A percentile compares a stretch with the other conserved stretches of the same genome.
These are phyloP conservation scores for Protosalanx chinensis DNA, from an alignment of 2,797 vertebrate genomes.

Conservation along the genomic window DNA sequence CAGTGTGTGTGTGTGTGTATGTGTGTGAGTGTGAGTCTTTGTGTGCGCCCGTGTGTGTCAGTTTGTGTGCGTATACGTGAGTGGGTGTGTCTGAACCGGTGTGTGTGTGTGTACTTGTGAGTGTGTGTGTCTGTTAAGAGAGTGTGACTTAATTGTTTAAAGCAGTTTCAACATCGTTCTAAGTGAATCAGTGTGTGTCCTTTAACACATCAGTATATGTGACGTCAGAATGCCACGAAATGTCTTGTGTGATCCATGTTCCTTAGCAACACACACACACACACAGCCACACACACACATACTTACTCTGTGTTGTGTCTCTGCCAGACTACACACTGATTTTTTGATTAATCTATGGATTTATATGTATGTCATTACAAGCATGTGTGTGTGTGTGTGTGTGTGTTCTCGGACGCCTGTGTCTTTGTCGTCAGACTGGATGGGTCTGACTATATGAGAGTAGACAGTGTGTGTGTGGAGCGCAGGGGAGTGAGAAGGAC, in stretches of 20 bases:
- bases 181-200: conserved; percentile 60
- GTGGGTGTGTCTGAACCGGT: neutral
- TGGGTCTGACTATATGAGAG: conserved; percentile 72
- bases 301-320: conserved; percentile 33
- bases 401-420: conserved; percentile 42
- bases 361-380: conserved; percentile 36
- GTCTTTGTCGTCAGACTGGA: conserved; percentile 59
- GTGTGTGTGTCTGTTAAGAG: conserved; percentile 54
- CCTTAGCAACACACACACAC: conserved; percentile 21
- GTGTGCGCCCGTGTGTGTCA: neutral
- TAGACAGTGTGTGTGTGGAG: conserved; percentile 71
- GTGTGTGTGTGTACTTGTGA: conserved; percentile 8
- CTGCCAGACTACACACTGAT: conserved; percentile 16
- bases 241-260: conserved; percentile 42
- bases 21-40: neutral
- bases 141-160: conserved; percentile 68
- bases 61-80: neutral
- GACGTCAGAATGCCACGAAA: conserved; percentile 52
- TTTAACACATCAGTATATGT: conserved; percentile 52
- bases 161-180: conserved; percentile 55
- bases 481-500: conserved; percentile 73
- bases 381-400: conserved; percentile 9
- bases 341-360: conserved; percentile 43
- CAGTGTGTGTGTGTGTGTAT: conserved; percentile 25
- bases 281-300: conserved; percentile 17